Conservation (phyloP, 2,797 vertebrate genomes). For the Periophthalmus magnuspinnatus region DNA sequence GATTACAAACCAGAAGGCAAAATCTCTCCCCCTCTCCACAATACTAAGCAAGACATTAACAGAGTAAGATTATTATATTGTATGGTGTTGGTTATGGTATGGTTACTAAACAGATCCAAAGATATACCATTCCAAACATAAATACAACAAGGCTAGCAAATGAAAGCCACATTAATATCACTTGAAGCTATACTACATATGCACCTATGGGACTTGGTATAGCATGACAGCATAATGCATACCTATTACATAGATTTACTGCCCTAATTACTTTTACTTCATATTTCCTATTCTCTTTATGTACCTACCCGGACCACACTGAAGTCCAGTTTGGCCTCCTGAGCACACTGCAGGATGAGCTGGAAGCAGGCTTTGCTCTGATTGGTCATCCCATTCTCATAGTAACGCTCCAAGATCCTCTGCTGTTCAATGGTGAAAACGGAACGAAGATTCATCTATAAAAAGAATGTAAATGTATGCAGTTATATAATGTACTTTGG, state of each 20-base stretch:
- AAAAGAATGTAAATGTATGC: slow-evolving; percentile 38
- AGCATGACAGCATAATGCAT: slow-evolving; percentile 18
- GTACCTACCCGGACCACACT: slow-evolving; percentile 95
- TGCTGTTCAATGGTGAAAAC: slow-evolving; percentile 98
- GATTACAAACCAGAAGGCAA: no score
- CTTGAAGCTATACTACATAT: slow-evolving; percentile 23
- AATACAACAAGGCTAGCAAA: neutral
- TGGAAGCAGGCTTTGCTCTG: slow-evolving; percentile 99
- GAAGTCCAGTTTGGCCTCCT: slow-evolving; percentile 99
- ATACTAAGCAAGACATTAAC: no score
- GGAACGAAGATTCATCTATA: slow-evolving; percentile 98
- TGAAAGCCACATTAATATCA: slow-evolving; percentile 24
- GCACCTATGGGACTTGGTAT: slow-evolving; percentile 20
- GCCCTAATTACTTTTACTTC: slow-evolving; percentile 12
- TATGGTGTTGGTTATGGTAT: neutral
- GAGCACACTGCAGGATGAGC: slow-evolving; percentile 98
- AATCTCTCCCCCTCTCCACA: no score
- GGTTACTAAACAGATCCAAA: neutral
- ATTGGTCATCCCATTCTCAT: slow-evolving; percentile 99
- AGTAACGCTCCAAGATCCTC: slow-evolving; percentile 96
- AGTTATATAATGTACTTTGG: neutral
- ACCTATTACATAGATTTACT: slow-evolving; percentile 21
- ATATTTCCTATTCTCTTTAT: slow-evolving; percentile 5
- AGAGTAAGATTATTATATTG: neutral
- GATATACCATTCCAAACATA: neutral